phyloP scores from a whole-genome alignment of 2,113 vertebrate genomes.

The Nibea albiflora region DNA sequence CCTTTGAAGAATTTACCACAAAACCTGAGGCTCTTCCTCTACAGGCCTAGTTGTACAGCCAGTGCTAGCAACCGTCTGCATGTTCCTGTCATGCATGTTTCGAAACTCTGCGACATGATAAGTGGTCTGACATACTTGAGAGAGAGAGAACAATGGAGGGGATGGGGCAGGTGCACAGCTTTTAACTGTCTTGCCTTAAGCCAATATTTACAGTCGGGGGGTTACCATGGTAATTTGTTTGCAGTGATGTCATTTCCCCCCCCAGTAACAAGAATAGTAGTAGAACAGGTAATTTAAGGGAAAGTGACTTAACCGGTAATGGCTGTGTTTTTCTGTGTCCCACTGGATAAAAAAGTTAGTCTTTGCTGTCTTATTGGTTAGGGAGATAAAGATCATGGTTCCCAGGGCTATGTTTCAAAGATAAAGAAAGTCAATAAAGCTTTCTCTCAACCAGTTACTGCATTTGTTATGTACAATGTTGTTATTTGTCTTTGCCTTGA shows the following conservation, averaged over 20 bases:
- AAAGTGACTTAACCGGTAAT: conserved; percentile 10
- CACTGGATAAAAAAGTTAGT: neutral
- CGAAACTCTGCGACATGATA: conserved; percentile 3
- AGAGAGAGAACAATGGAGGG: conserved; percentile 23
- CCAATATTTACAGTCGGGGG: conserved; percentile 39
- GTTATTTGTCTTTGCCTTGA: neutral
- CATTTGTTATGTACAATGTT: neutral
- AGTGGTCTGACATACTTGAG: conserved; percentile 9
- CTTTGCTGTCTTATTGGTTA: neutral
- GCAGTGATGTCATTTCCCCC: conserved; percentile 38
- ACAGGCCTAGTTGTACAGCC: neutral
- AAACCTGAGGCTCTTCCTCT: neutral
- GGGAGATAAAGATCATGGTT: neutral
- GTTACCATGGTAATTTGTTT: conserved; percentile 35
- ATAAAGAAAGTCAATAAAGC: neutral
- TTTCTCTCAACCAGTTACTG: neutral
- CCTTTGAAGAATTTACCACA: neutral
- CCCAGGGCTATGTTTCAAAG: neutral
- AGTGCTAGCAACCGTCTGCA: neutral
- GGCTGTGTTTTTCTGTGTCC: neutral
- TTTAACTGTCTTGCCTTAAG: conserved; percentile 24
- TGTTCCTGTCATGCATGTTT: conserved; percentile 52
- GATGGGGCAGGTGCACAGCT: neutral
- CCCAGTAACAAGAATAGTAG: neutral
- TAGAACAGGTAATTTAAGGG: conserved; percentile 49